Base-by-base conservation (phyloP, 2,797 vertebrate species). In the Hoplostethus atlanticus region DNA sequence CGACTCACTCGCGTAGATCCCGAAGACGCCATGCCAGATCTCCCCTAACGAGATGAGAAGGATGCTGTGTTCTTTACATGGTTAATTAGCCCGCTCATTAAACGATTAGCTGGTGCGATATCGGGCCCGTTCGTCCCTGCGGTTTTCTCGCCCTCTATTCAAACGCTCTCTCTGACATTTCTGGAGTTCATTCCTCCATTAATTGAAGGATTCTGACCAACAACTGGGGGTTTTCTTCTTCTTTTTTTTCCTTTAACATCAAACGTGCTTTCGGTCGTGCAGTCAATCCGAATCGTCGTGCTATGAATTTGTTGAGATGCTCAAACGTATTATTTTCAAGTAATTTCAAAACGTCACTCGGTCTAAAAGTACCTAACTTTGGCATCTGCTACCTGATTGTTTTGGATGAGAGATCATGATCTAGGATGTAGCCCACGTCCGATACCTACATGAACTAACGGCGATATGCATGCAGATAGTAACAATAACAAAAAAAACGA, bases 11-110 rank as follows among this genome's bases (percentile, higher is more conserved):
- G 34, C 21, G 21, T 4, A 54, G 52, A 62, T 59, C 53, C 63
- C 30, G 76, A 80, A 70, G 65, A 76, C 67, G 64, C 76, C 56
- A 5, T 53, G 31, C 17, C 44, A 60, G 59, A 46, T 81, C 17
- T 73, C 68, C 71, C 25, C 46, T 64, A 86, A 84, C 83, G 68
- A 83, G 68, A 79, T 6, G 3, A 46, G 28, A 0, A 1, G 66
- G 66, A 16, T 15, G 6, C 40, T 59, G 58, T 78, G 73, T 75
- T 80, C 66, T 64, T 78, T 66, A 60, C 55, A 73, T 70, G 66
- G 48, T 25, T 81, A 83, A 87, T 85, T 87, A 87, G 60, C 67
- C 16, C 79, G 53, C 63, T 77, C 53, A 55, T 88, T 71, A 79
- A 85, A 65, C 47, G 78, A 83, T 84, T 76, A 85, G 60, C 21